Evolutionary conservation across 2,113 vertebrate genomes (phyloP).

Genomic region (Boulengeromyrus knoepffleri): DNA sequence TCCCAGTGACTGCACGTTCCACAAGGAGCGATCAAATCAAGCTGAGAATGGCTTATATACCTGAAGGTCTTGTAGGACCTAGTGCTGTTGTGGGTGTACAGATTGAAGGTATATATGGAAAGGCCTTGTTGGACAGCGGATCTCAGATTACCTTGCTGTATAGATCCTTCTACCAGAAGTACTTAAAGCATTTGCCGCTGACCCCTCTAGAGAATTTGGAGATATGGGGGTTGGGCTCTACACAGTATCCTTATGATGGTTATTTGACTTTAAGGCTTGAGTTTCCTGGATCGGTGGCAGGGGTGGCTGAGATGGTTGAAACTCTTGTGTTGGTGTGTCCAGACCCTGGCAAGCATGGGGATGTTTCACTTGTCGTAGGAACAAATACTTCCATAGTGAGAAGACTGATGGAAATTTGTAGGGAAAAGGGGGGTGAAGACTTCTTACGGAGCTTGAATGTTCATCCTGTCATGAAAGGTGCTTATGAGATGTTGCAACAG

Average conservation of each 20-base stretch:
- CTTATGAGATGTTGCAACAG: neutral
- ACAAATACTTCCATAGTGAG: constrained; percentile 7
- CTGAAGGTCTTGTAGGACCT: constrained; percentile 21
- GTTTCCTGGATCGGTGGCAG: constrained; percentile 15
- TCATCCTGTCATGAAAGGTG: constrained; percentile 11
- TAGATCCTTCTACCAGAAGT: constrained; percentile 22
- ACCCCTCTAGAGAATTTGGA: constrained; percentile 17
- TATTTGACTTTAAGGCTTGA: constrained; percentile 23
- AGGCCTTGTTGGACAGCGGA: constrained; percentile 26
- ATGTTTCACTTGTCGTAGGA: neutral
- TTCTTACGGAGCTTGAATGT: constrained; percentile 9
- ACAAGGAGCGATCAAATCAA: neutral
- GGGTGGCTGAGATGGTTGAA: constrained; percentile 13
- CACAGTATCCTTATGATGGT: constrained; percentile 25
- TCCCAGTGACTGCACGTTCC: constrained; percentile 18
- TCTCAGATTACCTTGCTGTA: constrained; percentile 29
- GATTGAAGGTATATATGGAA: constrained; percentile 24
- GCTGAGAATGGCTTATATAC: neutral
- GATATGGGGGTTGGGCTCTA: constrained; percentile 24
- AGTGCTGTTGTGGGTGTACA: constrained; percentile 14
- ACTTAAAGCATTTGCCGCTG: constrained; percentile 29
- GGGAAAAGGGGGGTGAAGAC: neutral
- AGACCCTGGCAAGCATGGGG: neutral
- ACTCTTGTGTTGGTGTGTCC: constrained; percentile 9
- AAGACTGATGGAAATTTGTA: neutral